A percentile compares a stretch with the other conserved stretches of the same genome.
Conservation (phyloP, 2,113 vertebrate species). For the Campylomormyrus tamandua region DNA sequence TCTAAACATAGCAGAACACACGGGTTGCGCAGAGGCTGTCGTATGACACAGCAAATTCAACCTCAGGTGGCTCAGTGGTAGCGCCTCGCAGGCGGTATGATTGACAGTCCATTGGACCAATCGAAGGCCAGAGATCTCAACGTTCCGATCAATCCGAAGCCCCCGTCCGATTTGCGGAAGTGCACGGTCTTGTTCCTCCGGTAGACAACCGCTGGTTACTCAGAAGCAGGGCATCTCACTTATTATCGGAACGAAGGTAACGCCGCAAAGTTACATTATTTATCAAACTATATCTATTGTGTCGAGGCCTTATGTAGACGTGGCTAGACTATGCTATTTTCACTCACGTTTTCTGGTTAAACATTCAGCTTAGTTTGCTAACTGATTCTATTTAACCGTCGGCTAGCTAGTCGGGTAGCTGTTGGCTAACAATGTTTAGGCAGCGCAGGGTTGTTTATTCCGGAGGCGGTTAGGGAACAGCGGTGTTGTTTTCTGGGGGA, state of each 20-base stretch:
- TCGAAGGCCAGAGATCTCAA: neutral
- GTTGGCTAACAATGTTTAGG: neutral
- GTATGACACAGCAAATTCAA: constrained; percentile 28
- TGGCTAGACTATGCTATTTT: neutral
- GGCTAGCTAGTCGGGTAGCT: neutral
- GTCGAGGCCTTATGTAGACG: neutral
- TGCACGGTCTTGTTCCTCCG: neutral
- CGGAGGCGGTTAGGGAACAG: neutral
- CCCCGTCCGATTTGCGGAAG: neutral
- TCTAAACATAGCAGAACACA: neutral
- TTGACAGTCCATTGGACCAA: neutral
- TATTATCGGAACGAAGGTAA: neutral
- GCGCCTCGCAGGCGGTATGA: neutral
- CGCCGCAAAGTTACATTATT: neutral
- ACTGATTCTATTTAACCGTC: neutral
- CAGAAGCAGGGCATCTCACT: neutral
- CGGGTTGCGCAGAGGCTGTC: neutral
- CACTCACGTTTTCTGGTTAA: neutral
- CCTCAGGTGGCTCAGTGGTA: neutral
- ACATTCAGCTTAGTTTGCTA: neutral
- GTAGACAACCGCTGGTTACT: neutral
- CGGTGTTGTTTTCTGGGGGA: neutral
- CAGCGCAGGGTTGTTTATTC: neutral
- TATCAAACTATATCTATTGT: neutral
- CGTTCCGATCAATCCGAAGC: neutral